phyloP scores from a whole-genome alignment of 2,113 vertebrate genomes.

The Antechinus stuartii region DNA sequence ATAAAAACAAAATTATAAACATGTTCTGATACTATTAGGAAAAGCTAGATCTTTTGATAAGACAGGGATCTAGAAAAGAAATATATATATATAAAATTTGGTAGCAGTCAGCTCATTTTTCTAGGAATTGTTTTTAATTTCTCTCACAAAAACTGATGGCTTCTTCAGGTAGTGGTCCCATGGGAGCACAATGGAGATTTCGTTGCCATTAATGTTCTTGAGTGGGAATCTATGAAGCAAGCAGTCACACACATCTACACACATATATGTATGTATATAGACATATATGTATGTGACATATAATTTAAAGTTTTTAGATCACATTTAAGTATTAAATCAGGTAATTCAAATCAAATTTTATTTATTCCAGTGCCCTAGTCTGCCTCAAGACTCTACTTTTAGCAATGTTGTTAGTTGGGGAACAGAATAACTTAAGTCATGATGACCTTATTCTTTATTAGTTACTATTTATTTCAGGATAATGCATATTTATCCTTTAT shows the following conservation, averaged over 20 bases:
- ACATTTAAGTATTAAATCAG: neutral
- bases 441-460: neutral
- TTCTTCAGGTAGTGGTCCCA: neutral
- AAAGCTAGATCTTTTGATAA: neutral
- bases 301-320: neutral
- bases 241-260: neutral
- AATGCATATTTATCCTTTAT: neutral
- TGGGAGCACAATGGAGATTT: neutral
- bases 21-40: neutral
- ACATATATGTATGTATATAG: no score
- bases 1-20: neutral
- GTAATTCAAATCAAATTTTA: neutral
- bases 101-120: neutral
- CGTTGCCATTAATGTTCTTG: neutral
- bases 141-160: neutral
- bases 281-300: neutral
- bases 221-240: neutral
- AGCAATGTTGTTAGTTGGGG: neutral
- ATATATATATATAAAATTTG: no score
- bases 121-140: neutral
- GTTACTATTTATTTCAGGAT: neutral
- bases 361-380: neutral
- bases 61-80: neutral
- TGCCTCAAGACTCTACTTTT: neutral
- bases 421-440: neutral